Evolutionary conservation across 2,113 vertebrate species (phyloP).

Genomic region (Thinocorus orbignyianus): DNA sequence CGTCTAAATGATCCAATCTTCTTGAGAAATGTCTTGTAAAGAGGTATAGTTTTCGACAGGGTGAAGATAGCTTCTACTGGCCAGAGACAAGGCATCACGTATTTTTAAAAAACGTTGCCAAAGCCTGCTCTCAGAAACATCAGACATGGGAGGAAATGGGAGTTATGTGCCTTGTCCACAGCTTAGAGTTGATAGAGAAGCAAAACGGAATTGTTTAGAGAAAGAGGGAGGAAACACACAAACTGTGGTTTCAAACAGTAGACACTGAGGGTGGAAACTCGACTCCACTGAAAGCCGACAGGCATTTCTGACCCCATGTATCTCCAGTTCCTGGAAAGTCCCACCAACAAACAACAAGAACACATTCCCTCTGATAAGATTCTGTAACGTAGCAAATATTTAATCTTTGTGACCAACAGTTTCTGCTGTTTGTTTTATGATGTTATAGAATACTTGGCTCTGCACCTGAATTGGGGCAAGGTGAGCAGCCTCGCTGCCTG

Average conservation of each 20-base stretch:
- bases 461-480: neutral
- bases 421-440: constrained; percentile 51
- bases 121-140: neutral
- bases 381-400: constrained; percentile 60
- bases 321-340: constrained; percentile 58
- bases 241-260: neutral
- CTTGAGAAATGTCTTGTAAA: neutral
- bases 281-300: neutral
- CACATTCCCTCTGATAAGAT: constrained; percentile 48
- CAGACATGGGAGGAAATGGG: neutral
- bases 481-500: neutral
- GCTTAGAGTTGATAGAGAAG: neutral
- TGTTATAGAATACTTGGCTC: constrained; percentile 18
- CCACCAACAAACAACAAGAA: constrained; percentile 33
- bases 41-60: neutral
- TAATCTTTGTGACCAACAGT: constrained; percentile 48
- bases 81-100: neutral
- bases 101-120: neutral
- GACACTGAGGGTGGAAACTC: neutral
- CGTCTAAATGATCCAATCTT: neutral
- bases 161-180: neutral
- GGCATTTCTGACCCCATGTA: constrained; percentile 40
- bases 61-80: neutral
- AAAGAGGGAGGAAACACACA: neutral
- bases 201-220: neutral